Percentiles rank a stretch among this genome's conserved stretches.
Conservation (phyloP, 2,888 invertebrate species). For the Punctoribates punctum region DNA sequence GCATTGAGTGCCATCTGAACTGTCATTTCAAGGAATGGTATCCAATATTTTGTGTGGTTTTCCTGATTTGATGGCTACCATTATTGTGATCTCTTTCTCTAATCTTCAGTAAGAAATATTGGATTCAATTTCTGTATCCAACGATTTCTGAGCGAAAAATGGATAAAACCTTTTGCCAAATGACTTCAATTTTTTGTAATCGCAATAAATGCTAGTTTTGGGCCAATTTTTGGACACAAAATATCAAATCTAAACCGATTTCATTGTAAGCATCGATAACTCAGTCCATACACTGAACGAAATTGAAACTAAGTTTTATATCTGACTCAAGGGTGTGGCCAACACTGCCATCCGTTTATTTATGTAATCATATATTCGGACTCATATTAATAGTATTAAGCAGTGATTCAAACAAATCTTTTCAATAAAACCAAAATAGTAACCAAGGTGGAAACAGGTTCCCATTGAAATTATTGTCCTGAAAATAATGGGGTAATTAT, state of each 20-base stretch:
- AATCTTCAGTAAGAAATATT: conserved; percentile 28
- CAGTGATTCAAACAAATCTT: not conserved
- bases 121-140: conserved; percentile 11
- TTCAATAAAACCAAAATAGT: not conserved
- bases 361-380: not conserved
- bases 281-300: not conserved
- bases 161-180: conserved; percentile 13
- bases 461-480: not conserved
- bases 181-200: not conserved
- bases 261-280: not conserved
- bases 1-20: conserved; percentile 23
- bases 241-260: conserved; percentile 8
- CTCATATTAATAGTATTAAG: not conserved
- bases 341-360: not conserved
- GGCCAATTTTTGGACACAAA: not conserved
- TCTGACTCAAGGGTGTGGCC: conserved; percentile 20
- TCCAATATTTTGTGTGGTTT: conserved; percentile 1
- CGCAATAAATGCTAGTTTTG: not conserved
- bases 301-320: conserved; percentile 4
- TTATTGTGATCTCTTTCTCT: conserved; percentile 16
- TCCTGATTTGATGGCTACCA: conserved; percentile 22
- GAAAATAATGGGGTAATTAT: too few species aligned
- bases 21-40: conserved; percentile 9
- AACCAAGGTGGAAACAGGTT: not conserved
- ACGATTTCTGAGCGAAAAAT: not conserved